A percentile compares a stretch with the other conserved stretches of the same genome.
phyloP scores from a whole-genome alignment of 2,888 invertebrate genomes.

The Phanerotoma sp. region DNA sequence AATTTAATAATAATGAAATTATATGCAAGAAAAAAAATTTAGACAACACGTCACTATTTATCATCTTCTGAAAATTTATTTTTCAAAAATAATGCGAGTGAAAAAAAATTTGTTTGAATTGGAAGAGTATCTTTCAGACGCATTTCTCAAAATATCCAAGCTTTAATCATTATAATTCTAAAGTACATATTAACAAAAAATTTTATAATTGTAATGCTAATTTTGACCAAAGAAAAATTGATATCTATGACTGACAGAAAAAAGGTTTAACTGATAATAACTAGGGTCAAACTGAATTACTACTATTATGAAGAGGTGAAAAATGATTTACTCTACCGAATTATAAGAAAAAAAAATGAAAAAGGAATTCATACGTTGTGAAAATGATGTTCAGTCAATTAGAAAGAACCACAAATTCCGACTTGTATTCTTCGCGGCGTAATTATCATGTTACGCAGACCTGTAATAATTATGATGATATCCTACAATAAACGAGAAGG shows the following conservation, averaged over 20 bases:
- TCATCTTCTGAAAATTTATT: too few relatives aligned
- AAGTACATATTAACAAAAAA: too few relatives aligned
- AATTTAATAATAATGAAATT: too few relatives aligned
- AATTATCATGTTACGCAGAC: conserved; percentile 48
- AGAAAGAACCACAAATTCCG: conserved; percentile 16
- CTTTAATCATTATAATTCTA: too few relatives aligned
- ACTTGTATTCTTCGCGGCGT: conserved; percentile 34
- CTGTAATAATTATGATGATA: conserved; percentile 39
- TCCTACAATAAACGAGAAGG: conserved; percentile 35
- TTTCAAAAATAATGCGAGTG: too few relatives aligned
- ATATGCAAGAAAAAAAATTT: too few relatives aligned
- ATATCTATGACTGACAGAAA: conserved; percentile 6
- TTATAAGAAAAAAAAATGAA: neutral
- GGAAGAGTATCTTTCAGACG: too few relatives aligned
- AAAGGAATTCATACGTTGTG: conserved; percentile 14
- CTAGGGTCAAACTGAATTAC: conserved; percentile 39
- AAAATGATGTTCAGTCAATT: conserved; percentile 30
- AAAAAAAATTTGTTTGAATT: too few relatives aligned
- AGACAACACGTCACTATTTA: too few relatives aligned
- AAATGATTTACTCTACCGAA: conserved; percentile 54
- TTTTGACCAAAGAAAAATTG: too few relatives aligned
- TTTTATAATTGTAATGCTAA: too few relatives aligned
- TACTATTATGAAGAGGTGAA: conserved; percentile 48
- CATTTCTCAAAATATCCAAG: too few relatives aligned
- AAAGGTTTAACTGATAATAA: conserved; percentile 29